Conservation (phyloP, 2,797 vertebrate species). For the Dicrostonyx torquatus region DNA sequence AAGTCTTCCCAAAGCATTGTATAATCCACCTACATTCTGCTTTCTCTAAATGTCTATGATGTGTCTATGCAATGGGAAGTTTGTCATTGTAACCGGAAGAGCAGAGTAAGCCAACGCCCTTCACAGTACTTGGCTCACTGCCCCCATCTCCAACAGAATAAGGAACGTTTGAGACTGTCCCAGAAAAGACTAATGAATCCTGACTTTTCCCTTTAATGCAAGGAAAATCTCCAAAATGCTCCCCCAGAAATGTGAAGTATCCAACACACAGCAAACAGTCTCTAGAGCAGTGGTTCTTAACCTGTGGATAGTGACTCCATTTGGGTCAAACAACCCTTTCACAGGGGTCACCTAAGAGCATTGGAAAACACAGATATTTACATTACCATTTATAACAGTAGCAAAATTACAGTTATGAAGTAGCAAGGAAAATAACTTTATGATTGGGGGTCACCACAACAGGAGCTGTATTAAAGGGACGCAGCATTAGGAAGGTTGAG, state of each 20-base stretch:
- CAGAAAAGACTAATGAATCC: not conserved
- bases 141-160: not conserved
- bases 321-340: not conserved
- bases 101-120: not conserved
- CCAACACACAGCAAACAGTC: not conserved
- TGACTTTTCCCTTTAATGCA: not conserved
- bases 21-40: not conserved
- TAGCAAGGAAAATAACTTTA: not conserved
- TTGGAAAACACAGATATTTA: not conserved
- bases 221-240: not conserved
- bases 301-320: not conserved
- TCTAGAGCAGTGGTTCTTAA: not conserved
- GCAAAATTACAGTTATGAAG: not conserved
- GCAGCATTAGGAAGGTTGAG: not conserved
- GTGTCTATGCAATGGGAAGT: not conserved
- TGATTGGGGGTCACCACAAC: not conserved
- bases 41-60: not conserved
- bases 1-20: not conserved
- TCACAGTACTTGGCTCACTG: rapidly evolving
- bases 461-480: not conserved
- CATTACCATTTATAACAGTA: not conserved
- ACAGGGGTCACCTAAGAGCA: not conserved
- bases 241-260: not conserved
- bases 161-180: not conserved
- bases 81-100: not conserved